Evolutionary conservation across 2,797 vertebrate genomes (phyloP).

Genomic region (Pipistrellus pipistrellus): DNA sequence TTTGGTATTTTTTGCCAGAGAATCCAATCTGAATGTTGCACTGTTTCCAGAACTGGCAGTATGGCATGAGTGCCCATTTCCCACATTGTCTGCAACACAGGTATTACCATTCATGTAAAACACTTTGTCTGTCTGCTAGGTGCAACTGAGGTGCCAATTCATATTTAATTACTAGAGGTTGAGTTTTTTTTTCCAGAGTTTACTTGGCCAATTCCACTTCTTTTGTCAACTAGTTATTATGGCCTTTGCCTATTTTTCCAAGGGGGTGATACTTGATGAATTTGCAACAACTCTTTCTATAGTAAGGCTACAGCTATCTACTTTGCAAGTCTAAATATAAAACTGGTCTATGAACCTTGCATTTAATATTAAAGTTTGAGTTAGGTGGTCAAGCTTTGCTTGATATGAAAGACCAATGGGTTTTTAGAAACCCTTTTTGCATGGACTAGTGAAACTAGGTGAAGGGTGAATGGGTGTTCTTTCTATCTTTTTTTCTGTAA

Average conservation of each 20-base stretch:
- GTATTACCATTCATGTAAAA: background rate
- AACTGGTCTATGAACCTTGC: background rate
- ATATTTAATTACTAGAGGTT: background rate
- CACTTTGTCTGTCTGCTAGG: background rate
- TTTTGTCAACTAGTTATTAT: background rate
- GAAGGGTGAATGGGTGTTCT: background rate
- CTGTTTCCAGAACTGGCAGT: background rate
- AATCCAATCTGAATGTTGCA: background rate
- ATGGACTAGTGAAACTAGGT: background rate
- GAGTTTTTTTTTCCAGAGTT: background rate
- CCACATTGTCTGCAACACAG: background rate
- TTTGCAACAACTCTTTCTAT: slow-evolving; percentile 1
- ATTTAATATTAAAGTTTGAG: background rate
- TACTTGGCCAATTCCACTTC: background rate
- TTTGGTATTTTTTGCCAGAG: background rate
- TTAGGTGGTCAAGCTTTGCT: background rate
- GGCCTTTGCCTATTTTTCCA: slow-evolving; percentile 15
- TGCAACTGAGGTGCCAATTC: background rate
- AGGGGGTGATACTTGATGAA: background rate
- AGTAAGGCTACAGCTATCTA: background rate
- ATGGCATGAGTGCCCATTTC: background rate
- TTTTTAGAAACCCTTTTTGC: background rate
- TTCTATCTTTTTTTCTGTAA: background rate
- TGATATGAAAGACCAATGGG: background rate
- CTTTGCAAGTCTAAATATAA: slow-evolving; percentile 27